Evolutionary conservation across 2,797 vertebrate species (phyloP), one percentile per base, ranked within the genome.

Genomic region (Enteromius radiatus): DNA sequence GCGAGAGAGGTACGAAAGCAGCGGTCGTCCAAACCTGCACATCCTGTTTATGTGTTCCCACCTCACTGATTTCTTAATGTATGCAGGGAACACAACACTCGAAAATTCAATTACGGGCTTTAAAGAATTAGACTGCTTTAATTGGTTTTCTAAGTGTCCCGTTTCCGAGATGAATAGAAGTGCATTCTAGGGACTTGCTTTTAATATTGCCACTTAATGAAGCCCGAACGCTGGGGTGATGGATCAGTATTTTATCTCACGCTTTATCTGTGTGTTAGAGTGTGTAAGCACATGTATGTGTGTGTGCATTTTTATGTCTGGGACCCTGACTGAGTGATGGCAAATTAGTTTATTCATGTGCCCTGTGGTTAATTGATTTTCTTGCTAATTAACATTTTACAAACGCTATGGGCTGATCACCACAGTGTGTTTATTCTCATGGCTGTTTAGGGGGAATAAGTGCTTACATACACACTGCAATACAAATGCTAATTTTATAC

Each of bases 61-160:
- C 83, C 84, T 87, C 33, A 88, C 84, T 81, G 84, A 85, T 73
- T 82, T 67, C 86, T 83, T 87, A 89, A 89, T 65, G 64, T 73
- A 85, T 88, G 89, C 86, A 86, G 78, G 52, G 67, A 88, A 87
- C 89, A 84, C 5, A 28, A 76, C 63, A 78, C 89, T 90, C 87
- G 88, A 90, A 94, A 94, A 94, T 93, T 94, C 89, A 94, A 94
- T 95, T 93, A 94, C 43, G 80, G 88, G 90, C 91, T 92, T 91
- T 93, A 93, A 94, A 90, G 91, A 94, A 94, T 93, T 91, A 91
- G 90, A 93, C 91, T 85, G 89, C 83, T 93, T 93, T 93, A 94
- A 95, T 94, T 95, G 93, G 90, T 94, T 95, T 95, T 94, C 91
- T 93, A 93, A 94, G 93, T 94, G 92, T 91, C 87, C 89, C 79